Evolutionary conservation across 2,113 vertebrate species (phyloP), one percentile per base, ranked within the genome.

Genomic region (Nothoprocta pentlandii): DNA sequence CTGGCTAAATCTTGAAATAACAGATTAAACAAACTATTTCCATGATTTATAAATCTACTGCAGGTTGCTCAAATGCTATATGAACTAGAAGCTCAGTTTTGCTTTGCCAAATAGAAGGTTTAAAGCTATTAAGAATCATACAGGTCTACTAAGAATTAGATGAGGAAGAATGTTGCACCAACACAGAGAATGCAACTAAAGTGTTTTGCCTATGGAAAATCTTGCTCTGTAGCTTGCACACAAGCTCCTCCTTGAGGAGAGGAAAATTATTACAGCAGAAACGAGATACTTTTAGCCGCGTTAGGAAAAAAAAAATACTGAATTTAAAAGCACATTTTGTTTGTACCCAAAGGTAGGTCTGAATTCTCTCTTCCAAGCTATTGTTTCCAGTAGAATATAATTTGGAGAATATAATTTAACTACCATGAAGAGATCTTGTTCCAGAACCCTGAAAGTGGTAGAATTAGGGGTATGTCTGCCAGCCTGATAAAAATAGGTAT

Each of bases 171-270:
- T 49, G n/a, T 36, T 87, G 20, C 17, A 8, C 49, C 69, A 93
- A 71, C 51, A 58, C 4, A 73, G 53, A 56, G 17, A 53, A 63
- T 28, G 20, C 80, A 41, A 90, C 89, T 46, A 16, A 76, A 59
- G 28, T 32, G 13, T 80, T 96, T 95, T 92, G 8, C 41, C 26
- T 19, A 2, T 9, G 30, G 51, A 92, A 73, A 77, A 62, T 32
- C 53, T 22, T 26, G 12, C 13, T 20, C 16, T 46, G 23, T 95
- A 39, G 28, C 88, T 97, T 94, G 77, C 87, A 87, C 92, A 68
- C 63, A 93, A 95, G 96, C 96, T 96, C 97, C 97, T 85, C 71
- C 96, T 90, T 46, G 96, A 96, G 98, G 97, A 94, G 1, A 36
- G 77, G 51, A 84, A 44, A 36, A 59, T 83, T 83, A 97, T 44